Evolutionary conservation across 2,113 vertebrate species (phyloP), one percentile per base, ranked within the genome.

Genomic region (Dascyllus trimaculatus): DNA sequence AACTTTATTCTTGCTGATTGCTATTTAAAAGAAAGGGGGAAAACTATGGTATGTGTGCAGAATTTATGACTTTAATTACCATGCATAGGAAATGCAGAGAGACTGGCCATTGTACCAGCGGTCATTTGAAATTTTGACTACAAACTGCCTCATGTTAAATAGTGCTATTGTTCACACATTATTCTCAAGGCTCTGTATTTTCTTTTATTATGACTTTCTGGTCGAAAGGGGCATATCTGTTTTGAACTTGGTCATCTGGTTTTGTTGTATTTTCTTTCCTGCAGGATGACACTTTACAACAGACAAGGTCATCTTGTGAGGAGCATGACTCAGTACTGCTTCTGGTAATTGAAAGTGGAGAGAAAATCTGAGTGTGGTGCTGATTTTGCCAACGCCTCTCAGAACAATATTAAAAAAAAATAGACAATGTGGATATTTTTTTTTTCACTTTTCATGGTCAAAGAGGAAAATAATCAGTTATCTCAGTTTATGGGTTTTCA

Each of bases 1-100:
- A 88, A 81, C 86, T 85, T 77, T 87, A 77, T 85, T 82, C 71
- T 64, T 84, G 74, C 70, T 88, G 90, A 91, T 91, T 86, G 82
- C 65, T 82, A 43, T 81, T 87, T 82, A 63, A 54, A 77, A 67
- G 7, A 69, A 66, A 46, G n/a, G 11, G 40, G 22, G 21, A 52
- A 32, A 29, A 4, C 4, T 43, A 15, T 51, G 7, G 40, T 64
- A 56, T 49, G 3, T 61, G 17, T 61, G 45, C 45, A 63, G 60
- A 52, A 56, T 53, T 15, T 72, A 24, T 74, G 24, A 38, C 53
- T 64, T 64, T 66, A 63, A 80, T 80, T 78, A 48, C 11, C 25
- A 49, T 74, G 54, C n/a, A 67, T 84, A 77, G 68, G 77, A 21
- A 80, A 75, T 74, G 62, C 46, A 24, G 10, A 18, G 64, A 56